These are phyloP conservation scores for Bombus fervidus DNA, from an alignment of 1,140 invertebrate species.

Conservation along the genomic window DNA sequence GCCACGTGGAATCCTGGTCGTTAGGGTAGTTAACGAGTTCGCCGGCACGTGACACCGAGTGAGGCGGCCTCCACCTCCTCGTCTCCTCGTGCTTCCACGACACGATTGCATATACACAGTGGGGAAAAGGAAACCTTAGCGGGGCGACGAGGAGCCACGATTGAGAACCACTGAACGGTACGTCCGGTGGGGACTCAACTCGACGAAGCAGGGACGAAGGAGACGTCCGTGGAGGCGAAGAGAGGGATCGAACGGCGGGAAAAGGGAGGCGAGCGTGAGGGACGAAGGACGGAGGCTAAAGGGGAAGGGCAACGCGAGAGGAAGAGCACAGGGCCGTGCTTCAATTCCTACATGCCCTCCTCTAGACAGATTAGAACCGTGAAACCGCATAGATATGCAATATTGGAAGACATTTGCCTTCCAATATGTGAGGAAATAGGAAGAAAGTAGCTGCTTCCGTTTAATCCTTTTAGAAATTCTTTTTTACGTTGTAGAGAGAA, in stretches of 20 bases:
- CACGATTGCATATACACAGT: not conserved
- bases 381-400: too few species aligned
- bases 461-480: too few species aligned
- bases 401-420: too few species aligned
- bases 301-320: conserved; percentile 43
- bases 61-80: conserved; percentile 47
- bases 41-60: conserved; percentile 73
- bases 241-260: conserved; percentile 62
- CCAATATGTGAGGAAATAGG: too few species aligned
- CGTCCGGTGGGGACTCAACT: conserved; percentile 66
- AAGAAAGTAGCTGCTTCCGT: too few species aligned
- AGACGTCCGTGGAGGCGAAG: conserved; percentile 51
- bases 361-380: not conserved
- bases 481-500: too few species aligned
- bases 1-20: conserved; percentile 75
- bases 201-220: conserved; percentile 58
- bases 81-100: conserved; percentile 31
- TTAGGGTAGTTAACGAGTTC: conserved; percentile 78
- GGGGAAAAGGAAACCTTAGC: not conserved
- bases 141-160: not conserved
- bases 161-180: conserved; percentile 66
- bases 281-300: conserved; percentile 16
- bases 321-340: conserved; percentile 73
- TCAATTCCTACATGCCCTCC: conserved; percentile 66
- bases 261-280: conserved; percentile 46